Base-by-base conservation (phyloP, 2,113 vertebrate species). In the Pampusana beccarii region DNA sequence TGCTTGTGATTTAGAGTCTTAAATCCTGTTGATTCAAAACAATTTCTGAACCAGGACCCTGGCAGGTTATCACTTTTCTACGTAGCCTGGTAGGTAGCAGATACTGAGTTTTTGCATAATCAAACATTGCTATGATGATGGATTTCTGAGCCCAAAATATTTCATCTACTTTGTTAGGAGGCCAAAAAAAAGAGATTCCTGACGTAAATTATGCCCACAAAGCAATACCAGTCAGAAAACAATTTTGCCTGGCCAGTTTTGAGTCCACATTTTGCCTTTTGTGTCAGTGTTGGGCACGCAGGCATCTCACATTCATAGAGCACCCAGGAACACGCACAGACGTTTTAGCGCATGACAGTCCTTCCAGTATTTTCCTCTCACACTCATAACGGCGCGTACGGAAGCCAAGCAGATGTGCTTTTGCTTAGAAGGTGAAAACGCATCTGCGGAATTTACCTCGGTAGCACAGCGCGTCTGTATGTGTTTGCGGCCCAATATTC, bases 381-480 rank as follows among this genome's bases (percentile, higher is more conserved):
- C 70, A 21, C 90, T 96, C 33, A 0, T 48, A 72, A 86, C 11
- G 16, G 67, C 2, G 2, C 5, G 13, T 92, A 70, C 21, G 7
- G 77, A 78, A 97, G 92, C 96, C 96, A 96, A 95, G 87, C 94
- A 90, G 96, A 97, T 97, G 94, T 94, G 95, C 92, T 96, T 97
- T 94, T 94, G 90, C 96, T 98, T 93, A 95, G 96, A 94, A 97
- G 95, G 96, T 97, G 73, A 95, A 97, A 94, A 88, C 16, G 29
- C 97, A 96, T 97, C 96, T 98, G 95, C n/a, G 64, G 87, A 92
- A 92, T 95, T 93, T 95, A 89, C 95, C 89, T 97, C 75, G 11
- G 77, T 77, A 75, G 91, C 78, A n/a, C 60, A 82, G 61, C 17
- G 33, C 64, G 64, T 94, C 23, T 44, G 80, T 64, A 88, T 94